Percentiles rank a stretch among this genome's conserved stretches.
These are phyloP conservation scores for Sorex araneus DNA, from an alignment of 2,113 vertebrate genomes.

Conservation along the genomic window DNA sequence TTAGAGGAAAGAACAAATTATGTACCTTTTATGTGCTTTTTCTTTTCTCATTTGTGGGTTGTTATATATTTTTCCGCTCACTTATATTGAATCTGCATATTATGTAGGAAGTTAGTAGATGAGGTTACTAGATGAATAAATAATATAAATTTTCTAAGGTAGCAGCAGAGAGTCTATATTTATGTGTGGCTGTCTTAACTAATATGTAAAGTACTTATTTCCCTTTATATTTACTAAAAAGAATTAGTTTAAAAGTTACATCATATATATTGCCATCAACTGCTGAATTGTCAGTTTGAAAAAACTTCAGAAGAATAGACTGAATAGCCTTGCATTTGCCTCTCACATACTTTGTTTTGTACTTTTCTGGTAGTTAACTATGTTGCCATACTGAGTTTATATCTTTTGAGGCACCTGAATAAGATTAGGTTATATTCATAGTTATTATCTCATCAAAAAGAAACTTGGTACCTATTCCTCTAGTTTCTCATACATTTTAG, in stretches of 20 bases:
- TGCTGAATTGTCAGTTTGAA: conserved; percentile 50
- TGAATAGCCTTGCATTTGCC: conserved; percentile 2
- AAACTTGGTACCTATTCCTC: conserved; percentile 57
- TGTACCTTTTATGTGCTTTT: not conserved
- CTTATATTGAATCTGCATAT: not conserved
- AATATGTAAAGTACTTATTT: conserved; percentile 52
- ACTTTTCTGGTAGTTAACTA: conserved; percentile 34
- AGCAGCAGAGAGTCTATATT: not conserved
- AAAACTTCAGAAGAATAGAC: conserved; percentile 11
- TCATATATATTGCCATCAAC: conserved; percentile 10
- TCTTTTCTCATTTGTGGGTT: not conserved
- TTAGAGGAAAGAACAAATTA: not conserved
- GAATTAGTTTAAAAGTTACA: conserved; percentile 19
- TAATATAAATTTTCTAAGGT: conserved; percentile 43
- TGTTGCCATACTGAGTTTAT: conserved; percentile 13
- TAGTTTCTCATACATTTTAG: conserved; percentile 40
- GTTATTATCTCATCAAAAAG: conserved; percentile 33
- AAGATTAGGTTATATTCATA: conserved; percentile 28
- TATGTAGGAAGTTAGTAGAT: conserved; percentile 23
- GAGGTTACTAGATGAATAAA: not conserved
- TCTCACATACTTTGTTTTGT: conserved; percentile 55
- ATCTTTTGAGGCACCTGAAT: not conserved
- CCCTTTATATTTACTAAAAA: conserved; percentile 16
- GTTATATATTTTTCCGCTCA: not conserved
- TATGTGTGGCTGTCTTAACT: conserved; percentile 20